A percentile compares a stretch with the other conserved stretches of the same genome.
Conservation (phyloP, 1,140 invertebrate species). For the Lepidurus arcticus region DNA sequence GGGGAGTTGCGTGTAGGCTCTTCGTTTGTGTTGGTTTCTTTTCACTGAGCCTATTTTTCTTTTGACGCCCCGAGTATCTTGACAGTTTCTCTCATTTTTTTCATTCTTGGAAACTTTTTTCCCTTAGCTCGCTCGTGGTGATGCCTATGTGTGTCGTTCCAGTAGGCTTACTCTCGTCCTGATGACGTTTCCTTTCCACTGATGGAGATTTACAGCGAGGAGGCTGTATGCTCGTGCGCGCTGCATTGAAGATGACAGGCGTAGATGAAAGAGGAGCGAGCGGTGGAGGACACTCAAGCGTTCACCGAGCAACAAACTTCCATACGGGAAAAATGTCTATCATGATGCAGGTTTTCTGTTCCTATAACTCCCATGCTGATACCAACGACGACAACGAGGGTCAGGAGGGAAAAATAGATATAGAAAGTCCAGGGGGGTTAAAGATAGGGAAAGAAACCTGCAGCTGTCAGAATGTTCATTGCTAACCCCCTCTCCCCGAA, state of each 20-base stretch:
- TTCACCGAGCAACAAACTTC: constrained; percentile 19
- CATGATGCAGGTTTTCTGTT: background rate
- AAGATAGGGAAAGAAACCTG: constrained; percentile 12
- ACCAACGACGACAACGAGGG: background rate
- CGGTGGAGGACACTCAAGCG: background rate
- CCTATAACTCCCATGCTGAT: background rate
- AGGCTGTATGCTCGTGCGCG: background rate
- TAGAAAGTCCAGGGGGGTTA: background rate
- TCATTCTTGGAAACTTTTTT: background rate
- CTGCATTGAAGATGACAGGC: background rate
- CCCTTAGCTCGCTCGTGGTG: background rate
- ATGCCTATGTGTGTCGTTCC: constrained; percentile 2
- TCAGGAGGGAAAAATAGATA: background rate
- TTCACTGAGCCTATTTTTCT: background rate
- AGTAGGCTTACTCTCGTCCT: background rate
- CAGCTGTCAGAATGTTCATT: constrained; percentile 15
- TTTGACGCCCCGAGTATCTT: background rate
- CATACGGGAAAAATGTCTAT: background rate
- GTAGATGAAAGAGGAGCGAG: background rate
- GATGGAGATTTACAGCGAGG: background rate
- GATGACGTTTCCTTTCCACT: constrained; percentile 21
- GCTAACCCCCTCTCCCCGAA: background rate
- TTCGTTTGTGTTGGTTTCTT: constrained; percentile 5
- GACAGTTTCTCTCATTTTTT: background rate
- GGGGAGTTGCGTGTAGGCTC: constrained; percentile 20